Conservation (phyloP, 2,113 vertebrate genomes). For the Beaufortia kweichowensis region DNA sequence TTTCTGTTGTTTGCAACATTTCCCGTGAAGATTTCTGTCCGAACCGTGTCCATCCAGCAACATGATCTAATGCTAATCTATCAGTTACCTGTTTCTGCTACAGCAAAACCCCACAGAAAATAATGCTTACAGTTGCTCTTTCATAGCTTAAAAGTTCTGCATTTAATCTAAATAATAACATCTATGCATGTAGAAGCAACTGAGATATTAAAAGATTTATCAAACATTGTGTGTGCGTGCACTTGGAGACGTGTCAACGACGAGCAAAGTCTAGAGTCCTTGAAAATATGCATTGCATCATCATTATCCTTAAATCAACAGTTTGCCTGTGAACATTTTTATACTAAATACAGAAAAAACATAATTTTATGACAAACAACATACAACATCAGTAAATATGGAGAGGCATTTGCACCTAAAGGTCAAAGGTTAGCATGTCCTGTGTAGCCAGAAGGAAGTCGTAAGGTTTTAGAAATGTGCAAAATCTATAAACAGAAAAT, state of each 20-base stretch:
- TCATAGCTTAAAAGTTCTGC: too few relatives aligned
- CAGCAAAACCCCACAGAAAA: not conserved
- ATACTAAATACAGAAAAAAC: not conserved
- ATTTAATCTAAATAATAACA: too few relatives aligned
- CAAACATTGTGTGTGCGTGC: slow-evolving; percentile 1
- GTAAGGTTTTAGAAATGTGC: not conserved
- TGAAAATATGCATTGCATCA: not conserved
- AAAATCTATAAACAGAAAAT: not conserved
- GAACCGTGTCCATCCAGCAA: not conserved
- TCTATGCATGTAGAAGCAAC: too few relatives aligned
- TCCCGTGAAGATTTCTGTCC: not conserved
- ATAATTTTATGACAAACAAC: not conserved
- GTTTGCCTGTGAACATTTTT: not conserved
- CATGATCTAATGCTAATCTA: not conserved
- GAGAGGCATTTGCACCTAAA: too few relatives aligned
- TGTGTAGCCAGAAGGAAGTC: not conserved
- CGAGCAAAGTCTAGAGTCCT: slow-evolving; percentile 8
- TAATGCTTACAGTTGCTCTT: not conserved
- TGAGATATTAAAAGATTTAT: too few relatives aligned
- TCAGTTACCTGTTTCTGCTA: slow-evolving; percentile 3
- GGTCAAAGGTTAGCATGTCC: not conserved
- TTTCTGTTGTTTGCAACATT: not conserved
- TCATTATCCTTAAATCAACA: not conserved
- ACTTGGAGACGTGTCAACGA: slow-evolving; percentile 10
- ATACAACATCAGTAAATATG: too few relatives aligned